Conservation (phyloP, 2,888 invertebrate genomes). For the Synanthedon formicaeformis region DNA sequence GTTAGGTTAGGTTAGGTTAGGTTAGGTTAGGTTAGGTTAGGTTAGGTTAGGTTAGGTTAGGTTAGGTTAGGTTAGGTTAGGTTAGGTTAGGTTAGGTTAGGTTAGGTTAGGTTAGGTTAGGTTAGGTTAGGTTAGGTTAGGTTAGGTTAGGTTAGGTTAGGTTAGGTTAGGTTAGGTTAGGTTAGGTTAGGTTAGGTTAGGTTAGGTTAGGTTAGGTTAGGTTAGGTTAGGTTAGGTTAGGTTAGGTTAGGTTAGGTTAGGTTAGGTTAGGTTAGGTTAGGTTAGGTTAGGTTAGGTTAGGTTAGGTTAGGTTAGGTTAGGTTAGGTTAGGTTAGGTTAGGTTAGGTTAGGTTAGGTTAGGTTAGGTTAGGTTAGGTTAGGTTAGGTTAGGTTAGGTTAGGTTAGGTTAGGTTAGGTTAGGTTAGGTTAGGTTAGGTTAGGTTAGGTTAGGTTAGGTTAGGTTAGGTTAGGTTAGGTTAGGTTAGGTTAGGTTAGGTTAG, state of each 20-base stretch:
- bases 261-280: neutral
- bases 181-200: neutral
- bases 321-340: conserved; percentile 1
- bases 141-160: neutral
- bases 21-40: neutral
- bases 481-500: conserved; percentile 6
- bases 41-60: neutral
- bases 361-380: conserved; percentile 2
- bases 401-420: neutral
- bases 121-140: neutral
- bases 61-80: neutral
- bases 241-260: neutral
- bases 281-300: neutral
- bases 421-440: neutral
- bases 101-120: neutral
- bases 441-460: conserved; percentile 1
- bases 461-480: conserved; percentile 1
- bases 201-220: neutral
- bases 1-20: neutral
- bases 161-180: neutral
- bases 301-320: neutral
- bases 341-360: conserved; percentile 2
- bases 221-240: neutral
- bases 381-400: conserved; percentile 2
- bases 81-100: neutral